A percentile compares a stretch with the other conserved stretches of the same genome.
Evolutionary conservation across 2,888 invertebrate genomes (phyloP).

Genomic region (Fabriciana adippe): DNA sequence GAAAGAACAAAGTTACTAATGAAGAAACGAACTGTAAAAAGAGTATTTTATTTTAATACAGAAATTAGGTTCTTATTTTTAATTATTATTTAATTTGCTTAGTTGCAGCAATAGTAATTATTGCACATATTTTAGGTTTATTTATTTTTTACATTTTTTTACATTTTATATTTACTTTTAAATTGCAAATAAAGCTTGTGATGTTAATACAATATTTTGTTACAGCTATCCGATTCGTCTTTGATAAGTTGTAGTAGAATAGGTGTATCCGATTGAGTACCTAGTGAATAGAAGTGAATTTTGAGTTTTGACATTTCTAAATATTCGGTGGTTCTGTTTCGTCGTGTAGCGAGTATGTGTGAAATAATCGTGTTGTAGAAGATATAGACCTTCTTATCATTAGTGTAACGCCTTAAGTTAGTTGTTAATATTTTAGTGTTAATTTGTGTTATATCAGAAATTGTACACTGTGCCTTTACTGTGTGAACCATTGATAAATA

Average conservation of each 20-base stretch:
- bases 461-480: conserved; percentile 52
- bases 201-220: neutral
- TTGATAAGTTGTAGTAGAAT: conserved; percentile 14
- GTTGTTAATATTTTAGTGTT: conserved; percentile 54
- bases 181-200: neutral
- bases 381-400: conserved; percentile 53
- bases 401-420: conserved; percentile 55
- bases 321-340: conserved; percentile 60
- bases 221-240: neutral
- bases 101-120: no score
- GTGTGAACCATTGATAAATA: conserved; percentile 58
- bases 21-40: no score
- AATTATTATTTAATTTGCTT: no score
- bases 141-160: neutral
- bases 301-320: conserved; percentile 49
- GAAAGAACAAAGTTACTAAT: no score
- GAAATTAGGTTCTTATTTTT: no score
- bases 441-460: conserved; percentile 49
- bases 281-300: conserved; percentile 33
- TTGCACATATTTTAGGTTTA: neutral
- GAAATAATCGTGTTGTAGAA: conserved; percentile 53
- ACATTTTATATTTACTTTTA: neutral
- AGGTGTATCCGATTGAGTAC: conserved; percentile 34
- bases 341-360: conserved; percentile 58
- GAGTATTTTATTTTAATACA: no score